A percentile compares a stretch with the other conserved stretches of the same genome.
phyloP scores from a whole-genome alignment of 2,888 invertebrate species.

The Augiades crinisus region DNA sequence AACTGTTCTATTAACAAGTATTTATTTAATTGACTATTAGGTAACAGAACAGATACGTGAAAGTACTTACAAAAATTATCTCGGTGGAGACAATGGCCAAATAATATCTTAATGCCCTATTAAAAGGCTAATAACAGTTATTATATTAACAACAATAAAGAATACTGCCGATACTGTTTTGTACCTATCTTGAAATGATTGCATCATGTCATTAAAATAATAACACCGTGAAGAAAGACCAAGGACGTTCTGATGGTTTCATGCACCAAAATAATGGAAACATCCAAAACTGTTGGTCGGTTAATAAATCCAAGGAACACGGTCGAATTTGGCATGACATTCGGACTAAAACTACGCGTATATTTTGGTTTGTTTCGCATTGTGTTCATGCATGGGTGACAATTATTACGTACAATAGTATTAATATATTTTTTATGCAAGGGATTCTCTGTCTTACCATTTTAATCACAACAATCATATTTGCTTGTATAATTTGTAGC shows the following conservation, averaged over 20 bases:
- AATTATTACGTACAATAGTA: constrained; percentile 34
- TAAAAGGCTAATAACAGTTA: too few species aligned
- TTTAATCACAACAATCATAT: constrained; percentile 4
- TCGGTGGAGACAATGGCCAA: too few species aligned
- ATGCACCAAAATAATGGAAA: neutral
- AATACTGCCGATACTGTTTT: neutral
- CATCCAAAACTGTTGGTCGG: neutral
- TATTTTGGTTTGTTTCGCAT: constrained; percentile 37
- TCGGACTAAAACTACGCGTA: neutral
- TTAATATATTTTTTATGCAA: constrained; percentile 13
- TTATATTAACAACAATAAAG: neutral
- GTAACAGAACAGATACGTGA: too few species aligned
- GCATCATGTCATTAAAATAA: constrained; percentile 10
- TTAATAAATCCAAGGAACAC: neutral
- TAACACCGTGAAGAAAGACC: constrained; percentile 45
- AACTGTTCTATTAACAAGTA: too few species aligned
- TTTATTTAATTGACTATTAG: too few species aligned
- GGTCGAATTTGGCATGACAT: constrained; percentile 8
- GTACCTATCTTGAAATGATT: too few species aligned
- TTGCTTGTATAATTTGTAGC: neutral
- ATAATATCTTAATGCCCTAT: too few species aligned
- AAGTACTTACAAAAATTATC: too few species aligned
- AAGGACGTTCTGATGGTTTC: constrained; percentile 38
- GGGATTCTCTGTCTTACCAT: constrained; percentile 10
- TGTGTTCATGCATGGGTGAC: constrained; percentile 60